Percentiles rank a stretch among this genome's conserved stretches.
phyloP scores from a whole-genome alignment of 1,140 invertebrate genomes.

The Alviniconcha marisindica region DNA sequence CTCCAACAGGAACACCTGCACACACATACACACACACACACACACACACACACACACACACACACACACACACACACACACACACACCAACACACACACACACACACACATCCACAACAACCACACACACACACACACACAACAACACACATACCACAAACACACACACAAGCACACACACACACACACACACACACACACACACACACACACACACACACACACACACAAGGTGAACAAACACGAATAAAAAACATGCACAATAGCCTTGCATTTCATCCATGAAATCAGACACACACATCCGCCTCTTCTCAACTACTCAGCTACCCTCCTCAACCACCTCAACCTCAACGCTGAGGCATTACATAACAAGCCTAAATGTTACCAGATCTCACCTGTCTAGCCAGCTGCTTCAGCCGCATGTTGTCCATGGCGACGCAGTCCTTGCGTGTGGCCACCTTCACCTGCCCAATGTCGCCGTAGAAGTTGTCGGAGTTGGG shows the following conservation, averaged over 20 bases:
- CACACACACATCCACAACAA: too few relatives aligned
- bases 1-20: conserved; percentile 83
- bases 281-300: not conserved
- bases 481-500: conserved; percentile 94
- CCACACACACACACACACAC: too few relatives aligned
- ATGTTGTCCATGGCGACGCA: conserved; percentile 88
- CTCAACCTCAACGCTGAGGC: not conserved
- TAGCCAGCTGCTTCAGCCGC: conserved; percentile 88
- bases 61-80: not conserved
- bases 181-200: conserved; percentile 14
- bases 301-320: not conserved
- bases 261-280: too few relatives aligned
- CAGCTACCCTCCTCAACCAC: not conserved
- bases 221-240: not conserved
- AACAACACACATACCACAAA: too few relatives aligned
- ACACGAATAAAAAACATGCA: too few relatives aligned
- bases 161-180: too few relatives aligned
- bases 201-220: conserved; percentile 15
- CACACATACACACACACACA: conserved; percentile 20
- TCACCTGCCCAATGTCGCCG: conserved; percentile 93
- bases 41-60: conserved; percentile 14
- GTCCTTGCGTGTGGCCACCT: conserved; percentile 92
- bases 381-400: conserved; percentile 81
- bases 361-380: not conserved
- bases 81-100: too few relatives aligned